These are phyloP conservation scores for Panurus biarmicus DNA, from an alignment of 2,113 vertebrate species.

Conservation along the genomic window DNA sequence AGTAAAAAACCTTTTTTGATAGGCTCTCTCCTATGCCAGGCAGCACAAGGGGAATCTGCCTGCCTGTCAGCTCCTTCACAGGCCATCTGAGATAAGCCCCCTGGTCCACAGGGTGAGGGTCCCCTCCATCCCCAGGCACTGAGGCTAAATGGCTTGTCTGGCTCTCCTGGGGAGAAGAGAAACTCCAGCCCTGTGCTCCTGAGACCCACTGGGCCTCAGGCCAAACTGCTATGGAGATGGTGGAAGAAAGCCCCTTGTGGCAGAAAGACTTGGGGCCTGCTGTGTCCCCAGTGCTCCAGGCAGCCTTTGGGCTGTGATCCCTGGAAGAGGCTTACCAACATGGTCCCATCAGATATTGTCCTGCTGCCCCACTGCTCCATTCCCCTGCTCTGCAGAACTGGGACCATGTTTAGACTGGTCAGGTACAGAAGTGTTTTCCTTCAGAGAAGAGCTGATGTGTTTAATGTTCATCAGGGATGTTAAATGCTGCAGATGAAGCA, in stretches of 20 bases:
- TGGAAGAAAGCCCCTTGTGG: not conserved
- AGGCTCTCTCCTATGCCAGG: not conserved
- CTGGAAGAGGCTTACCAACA: not conserved
- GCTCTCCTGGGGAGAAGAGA: conserved; percentile 24
- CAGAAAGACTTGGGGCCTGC: not conserved
- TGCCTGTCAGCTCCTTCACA: conserved; percentile 11
- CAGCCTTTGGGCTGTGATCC: not conserved
- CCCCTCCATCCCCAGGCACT: not conserved
- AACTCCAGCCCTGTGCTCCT: not conserved
- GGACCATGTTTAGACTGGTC: not conserved
- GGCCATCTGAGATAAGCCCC: not conserved
- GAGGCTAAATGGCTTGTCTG: not conserved
- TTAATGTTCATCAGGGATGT: not conserved
- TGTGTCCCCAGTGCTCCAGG: fast-evolving
- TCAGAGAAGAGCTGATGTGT: not conserved
- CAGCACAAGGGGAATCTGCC: not conserved
- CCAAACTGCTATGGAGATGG: not conserved
- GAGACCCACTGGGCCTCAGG: not conserved
- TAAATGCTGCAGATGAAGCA: not conserved
- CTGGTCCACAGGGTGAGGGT: not conserved
- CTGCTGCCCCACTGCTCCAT: not conserved
- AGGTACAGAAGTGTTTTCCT: not conserved
- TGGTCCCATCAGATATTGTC: not conserved
- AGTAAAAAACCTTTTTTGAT: not conserved
- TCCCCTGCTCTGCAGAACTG: not conserved